A percentile compares a stretch with the other conserved stretches of the same genome.
Evolutionary conservation across 1,140 invertebrate species (phyloP).

Genomic region (Leguminivora glycinivorella): DNA sequence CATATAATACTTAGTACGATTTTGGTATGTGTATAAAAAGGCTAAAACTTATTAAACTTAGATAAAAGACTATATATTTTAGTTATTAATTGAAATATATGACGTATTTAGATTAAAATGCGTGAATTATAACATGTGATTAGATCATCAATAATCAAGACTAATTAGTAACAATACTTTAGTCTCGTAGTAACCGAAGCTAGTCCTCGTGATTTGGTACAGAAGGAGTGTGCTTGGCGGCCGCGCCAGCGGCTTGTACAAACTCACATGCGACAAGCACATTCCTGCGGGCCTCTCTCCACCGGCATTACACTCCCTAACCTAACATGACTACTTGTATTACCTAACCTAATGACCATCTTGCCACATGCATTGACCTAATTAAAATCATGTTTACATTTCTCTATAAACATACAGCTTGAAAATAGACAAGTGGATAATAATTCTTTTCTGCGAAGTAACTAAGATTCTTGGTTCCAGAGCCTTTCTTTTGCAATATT

Average conservation of each 20-base stretch:
- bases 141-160: slow-evolving; percentile 56
- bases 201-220: slow-evolving; percentile 38
- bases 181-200: slow-evolving; percentile 65
- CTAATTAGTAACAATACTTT: slow-evolving; percentile 69
- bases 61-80: slow-evolving; percentile 62
- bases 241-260: neutral
- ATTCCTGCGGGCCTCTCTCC: neutral
- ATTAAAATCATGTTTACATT: neutral
- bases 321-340: neutral
- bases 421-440: no score
- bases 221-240: slow-evolving; percentile 25
- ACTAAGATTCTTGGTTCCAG: no score
- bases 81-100: slow-evolving; percentile 68
- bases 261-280: slow-evolving; percentile 18
- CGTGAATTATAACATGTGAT: slow-evolving; percentile 67
- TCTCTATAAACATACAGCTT: neutral
- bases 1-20: slow-evolving; percentile 68
- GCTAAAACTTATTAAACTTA: slow-evolving; percentile 66
- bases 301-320: neutral
- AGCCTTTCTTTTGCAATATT: no score
- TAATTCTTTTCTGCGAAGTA: no score
- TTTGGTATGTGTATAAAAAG: slow-evolving; percentile 66
- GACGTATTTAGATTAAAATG: slow-evolving; percentile 72
- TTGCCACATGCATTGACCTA: neutral
- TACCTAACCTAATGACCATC: neutral